Evolutionary conservation across 2,888 invertebrate genomes (phyloP).

Genomic region (Zhuqinia jingwanae): DNA sequence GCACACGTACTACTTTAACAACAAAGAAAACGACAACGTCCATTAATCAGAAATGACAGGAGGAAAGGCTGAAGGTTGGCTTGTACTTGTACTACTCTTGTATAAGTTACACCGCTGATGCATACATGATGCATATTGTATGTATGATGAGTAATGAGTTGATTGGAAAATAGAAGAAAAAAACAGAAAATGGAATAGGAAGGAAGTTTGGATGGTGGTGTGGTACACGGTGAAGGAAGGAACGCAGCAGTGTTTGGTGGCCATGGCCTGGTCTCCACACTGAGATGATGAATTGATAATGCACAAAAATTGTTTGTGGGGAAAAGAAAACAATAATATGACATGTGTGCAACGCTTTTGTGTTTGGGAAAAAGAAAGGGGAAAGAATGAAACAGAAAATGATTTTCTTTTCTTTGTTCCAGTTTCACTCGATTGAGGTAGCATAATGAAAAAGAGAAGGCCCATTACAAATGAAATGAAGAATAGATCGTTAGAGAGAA

Average conservation of each 20-base stretch:
- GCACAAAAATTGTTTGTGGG: conserved; percentile 6
- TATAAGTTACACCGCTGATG: too few species aligned
- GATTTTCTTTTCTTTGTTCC: conserved; percentile 26
- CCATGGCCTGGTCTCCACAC: conserved; percentile 26
- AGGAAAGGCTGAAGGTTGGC: conserved; percentile 34
- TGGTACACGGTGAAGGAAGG: not conserved
- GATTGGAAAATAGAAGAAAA: conserved; percentile 24
- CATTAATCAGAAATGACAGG: conserved; percentile 72
- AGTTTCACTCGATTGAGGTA: not conserved
- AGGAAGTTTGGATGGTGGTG: conserved; percentile 50
- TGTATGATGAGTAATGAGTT: conserved; percentile 47
- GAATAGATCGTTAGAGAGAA: not conserved
- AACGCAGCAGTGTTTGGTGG: not conserved
- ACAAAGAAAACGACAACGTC: conserved; percentile 2
- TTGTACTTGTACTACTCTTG: not conserved
- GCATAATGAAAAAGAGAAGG: conserved; percentile 3
- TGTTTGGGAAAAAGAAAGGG: not conserved
- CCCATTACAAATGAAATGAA: conserved; percentile 58
- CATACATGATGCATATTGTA: conserved; percentile 12
- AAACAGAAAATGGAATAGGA: conserved; percentile 37
- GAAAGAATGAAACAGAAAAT: too few species aligned
- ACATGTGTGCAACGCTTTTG: conserved; percentile 15
- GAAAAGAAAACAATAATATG: conserved; percentile 9
- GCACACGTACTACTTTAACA: conserved; percentile 10
- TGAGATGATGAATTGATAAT: conserved; percentile 45